phyloP scores from a whole-genome alignment of 2,888 invertebrate species.

The Tetragnatha montana region DNA sequence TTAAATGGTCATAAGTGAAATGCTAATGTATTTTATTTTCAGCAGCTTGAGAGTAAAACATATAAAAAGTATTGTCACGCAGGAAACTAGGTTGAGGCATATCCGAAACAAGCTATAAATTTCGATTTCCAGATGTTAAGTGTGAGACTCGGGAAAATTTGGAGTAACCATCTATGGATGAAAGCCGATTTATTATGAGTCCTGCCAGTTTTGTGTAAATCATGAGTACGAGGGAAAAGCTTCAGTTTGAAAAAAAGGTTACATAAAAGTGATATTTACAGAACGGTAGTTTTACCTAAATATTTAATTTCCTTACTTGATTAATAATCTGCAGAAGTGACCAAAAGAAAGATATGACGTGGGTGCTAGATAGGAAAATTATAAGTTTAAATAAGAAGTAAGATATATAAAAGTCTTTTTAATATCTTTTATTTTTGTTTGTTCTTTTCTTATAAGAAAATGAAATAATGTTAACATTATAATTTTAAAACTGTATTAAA shows the following conservation, averaged over 20 bases:
- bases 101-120: constrained; percentile 9
- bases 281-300: too few relatives aligned
- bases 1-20: not conserved
- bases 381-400: too few relatives aligned
- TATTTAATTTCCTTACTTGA: too few relatives aligned
- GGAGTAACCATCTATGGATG: not conserved
- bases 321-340: too few relatives aligned
- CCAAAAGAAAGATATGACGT: too few relatives aligned
- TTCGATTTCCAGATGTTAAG: not conserved
- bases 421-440: too few relatives aligned
- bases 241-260: not conserved
- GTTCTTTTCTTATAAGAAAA: too few relatives aligned
- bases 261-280: not conserved
- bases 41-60: not conserved
- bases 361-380: too few relatives aligned
- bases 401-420: too few relatives aligned
- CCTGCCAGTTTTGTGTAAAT: not conserved
- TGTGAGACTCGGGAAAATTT: constrained; percentile 16
- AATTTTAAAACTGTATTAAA: too few relatives aligned
- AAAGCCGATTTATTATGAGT: not conserved
- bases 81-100: constrained; percentile 4
- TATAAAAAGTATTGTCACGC: not conserved
- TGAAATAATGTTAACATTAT: too few relatives aligned
- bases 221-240: not conserved
- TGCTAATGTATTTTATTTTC: not conserved